Evolutionary conservation across 2,113 vertebrate genomes (phyloP), one percentile per base, ranked within the genome.

Genomic region (Phalacrocorax brasilianus): DNA sequence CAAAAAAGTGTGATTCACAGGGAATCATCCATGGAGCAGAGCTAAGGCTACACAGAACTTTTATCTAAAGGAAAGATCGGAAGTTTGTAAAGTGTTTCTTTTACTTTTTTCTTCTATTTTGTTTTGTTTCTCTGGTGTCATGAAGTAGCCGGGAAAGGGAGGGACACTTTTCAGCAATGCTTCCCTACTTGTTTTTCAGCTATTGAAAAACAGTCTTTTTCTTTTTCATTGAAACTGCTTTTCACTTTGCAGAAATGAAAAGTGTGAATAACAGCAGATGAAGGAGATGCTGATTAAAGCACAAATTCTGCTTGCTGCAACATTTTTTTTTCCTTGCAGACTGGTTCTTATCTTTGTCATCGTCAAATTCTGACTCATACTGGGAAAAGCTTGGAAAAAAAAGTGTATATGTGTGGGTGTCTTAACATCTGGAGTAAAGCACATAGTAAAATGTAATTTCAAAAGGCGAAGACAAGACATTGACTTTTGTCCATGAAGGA

Each of bases 241-340:
- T 85, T 14, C 65, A 44, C 71, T 93, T 90, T 74, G 24, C 84
- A 89, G 71, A 92, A 89, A 66, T 8, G 4, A 89, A 97, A 95
- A 1, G 27, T 90, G 73, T 74, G 91, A 95, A 95, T 95, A 70
- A 72, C 75, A 76, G 79, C 71, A 93, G 75, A 95, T 65, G 76
- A 97, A 79, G 85, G 55, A 91, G 80, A 85, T 78, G 42, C 89
- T 95, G 91, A 97, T 89, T 78, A 97, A 94, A 91, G 74, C 91
- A 95, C 63, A 96, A 61, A 94, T 86, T 94, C 56, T 88, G 35
- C 89, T 79, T 82, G 66, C 35, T 85, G 30, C 23, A 83, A 52
- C 55, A 50, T 63, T 67, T 90, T 87, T 75, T 92, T 87, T 80
- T 20, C 23, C 38, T 92, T 68, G 10, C 45, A 81, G 77, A 76